phyloP scores from a whole-genome alignment of 2,888 invertebrate species.

The Keiferia lycopersicella region DNA sequence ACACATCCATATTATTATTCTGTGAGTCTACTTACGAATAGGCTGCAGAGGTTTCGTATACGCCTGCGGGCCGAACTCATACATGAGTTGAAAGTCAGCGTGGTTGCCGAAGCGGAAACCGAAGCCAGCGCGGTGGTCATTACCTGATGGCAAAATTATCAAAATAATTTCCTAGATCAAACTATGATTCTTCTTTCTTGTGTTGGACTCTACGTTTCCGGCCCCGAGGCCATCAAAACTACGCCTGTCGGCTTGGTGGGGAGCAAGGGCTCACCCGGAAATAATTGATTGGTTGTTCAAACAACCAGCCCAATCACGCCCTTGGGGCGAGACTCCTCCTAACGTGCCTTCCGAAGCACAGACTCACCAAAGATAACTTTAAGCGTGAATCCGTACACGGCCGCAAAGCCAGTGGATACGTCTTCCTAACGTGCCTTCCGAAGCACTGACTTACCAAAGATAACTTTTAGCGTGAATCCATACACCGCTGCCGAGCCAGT shows the following conservation, averaged over 20 bases:
- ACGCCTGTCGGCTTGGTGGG: too few relatives aligned
- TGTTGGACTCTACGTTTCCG: too few relatives aligned
- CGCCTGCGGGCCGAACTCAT: conserved; percentile 88
- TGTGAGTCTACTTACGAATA: conserved; percentile 78
- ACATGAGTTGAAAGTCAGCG: conserved; percentile 88
- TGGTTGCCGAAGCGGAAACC: conserved; percentile 90
- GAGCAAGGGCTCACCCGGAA: too few relatives aligned
- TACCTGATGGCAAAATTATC: conserved; percentile 73
- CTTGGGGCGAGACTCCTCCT: too few relatives aligned
- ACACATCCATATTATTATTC: too few relatives aligned
- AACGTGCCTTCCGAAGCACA: neutral
- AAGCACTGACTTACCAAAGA: conserved; percentile 51
- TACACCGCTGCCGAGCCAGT: conserved; percentile 62
- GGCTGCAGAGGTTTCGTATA: conserved; percentile 84
- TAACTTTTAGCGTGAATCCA: conserved; percentile 62
- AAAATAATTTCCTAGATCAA: too few relatives aligned
- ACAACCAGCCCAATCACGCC: too few relatives aligned
- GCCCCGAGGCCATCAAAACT: too few relatives aligned
- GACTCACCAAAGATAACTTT: conserved; percentile 53
- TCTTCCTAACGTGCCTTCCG: conserved; percentile 47
- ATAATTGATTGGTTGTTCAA: too few relatives aligned
- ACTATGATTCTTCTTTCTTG: too few relatives aligned
- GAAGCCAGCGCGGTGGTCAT: conserved; percentile 88
- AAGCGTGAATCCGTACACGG: conserved; percentile 66
- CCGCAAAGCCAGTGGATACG: conserved; percentile 60